Base-by-base conservation (phyloP, 2,888 invertebrate genomes). In the Mythimna lalbum region DNA sequence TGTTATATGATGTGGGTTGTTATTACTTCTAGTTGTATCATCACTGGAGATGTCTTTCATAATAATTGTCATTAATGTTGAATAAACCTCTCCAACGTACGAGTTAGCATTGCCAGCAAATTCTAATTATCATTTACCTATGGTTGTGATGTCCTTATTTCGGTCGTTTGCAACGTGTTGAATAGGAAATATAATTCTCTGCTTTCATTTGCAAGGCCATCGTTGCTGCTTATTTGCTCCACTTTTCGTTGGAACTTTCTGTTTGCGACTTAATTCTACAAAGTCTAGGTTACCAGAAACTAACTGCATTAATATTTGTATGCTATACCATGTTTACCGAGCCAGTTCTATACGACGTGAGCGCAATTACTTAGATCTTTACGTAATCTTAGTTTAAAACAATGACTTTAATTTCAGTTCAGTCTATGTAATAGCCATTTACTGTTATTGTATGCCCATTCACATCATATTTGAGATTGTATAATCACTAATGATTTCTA, bases 171-270 rank as follows among this genome's bases (percentile, higher is more conserved):
- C 68, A 69, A 78, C 69, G 76, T 86, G 83, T 83, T 80, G 77
- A 78, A 86, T 82, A 84, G 84, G 86, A 89, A 87, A 86, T 17
- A 17, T 85, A 85, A 87, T 89, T 82, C 87, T 86, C 86, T 86
- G 87, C 91, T 92, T 92, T 92, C 91, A 84, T 90, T 85, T 83
- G 82, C 84, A 87, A 89, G 86, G 84, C 81, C 78, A 78, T 87
- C 88, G 87, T 82, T 84, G 83, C 73, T 74, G 77, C 83, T 84
- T 85, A 87, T 87, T 89, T 86, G 89, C 85, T 90, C 90, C 86
- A 92, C 90, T 91, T 92, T 92, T 89, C 83, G 83, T 87, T 63
- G 73, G 78, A 84, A 89, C 90, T 92, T 92, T 90, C 90, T 88
- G 90, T 87, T 87, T 85, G 80, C 84, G 73, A 83, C 74, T 86